Percentiles rank a stretch among this genome's conserved stretches.
These are phyloP conservation scores for Sebastes minor DNA, from an alignment of 2,797 vertebrate species.

Conservation along the genomic window DNA sequence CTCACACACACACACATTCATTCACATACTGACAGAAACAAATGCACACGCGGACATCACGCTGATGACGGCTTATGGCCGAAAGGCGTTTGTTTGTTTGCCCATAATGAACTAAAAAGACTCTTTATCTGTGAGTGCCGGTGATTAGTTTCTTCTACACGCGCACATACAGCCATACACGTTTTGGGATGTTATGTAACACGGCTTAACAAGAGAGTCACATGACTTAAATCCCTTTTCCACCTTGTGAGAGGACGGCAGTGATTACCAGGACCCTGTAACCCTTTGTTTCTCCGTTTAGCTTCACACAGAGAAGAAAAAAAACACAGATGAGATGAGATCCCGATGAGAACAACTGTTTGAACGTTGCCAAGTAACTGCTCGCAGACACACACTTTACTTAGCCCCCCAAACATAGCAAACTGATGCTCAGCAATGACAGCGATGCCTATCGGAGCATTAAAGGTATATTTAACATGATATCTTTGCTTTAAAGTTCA, in stretches of 20 bases:
- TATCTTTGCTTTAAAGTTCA: slow-evolving; percentile 51
- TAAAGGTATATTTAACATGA: slow-evolving; percentile 51
- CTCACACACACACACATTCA: not conserved
- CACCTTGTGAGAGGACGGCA: slow-evolving; percentile 59
- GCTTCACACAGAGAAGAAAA: slow-evolving; percentile 34
- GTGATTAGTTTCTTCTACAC: too few relatives aligned
- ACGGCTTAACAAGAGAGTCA: slow-evolving; percentile 54
- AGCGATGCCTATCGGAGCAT: slow-evolving; percentile 40
- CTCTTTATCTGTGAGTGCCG: too few relatives aligned
- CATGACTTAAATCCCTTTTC: slow-evolving; percentile 76
- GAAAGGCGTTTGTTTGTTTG: too few relatives aligned
- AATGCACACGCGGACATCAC: not conserved
- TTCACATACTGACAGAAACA: slow-evolving; percentile 12
- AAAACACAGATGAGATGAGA: slow-evolving; percentile 33
- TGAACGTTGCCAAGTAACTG: slow-evolving; percentile 69
- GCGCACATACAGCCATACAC: not conserved
- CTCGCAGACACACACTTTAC: slow-evolving; percentile 56
- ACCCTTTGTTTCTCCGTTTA: slow-evolving; percentile 62
- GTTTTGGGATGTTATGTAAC: slow-evolving; percentile 65
- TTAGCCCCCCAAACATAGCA: slow-evolving; percentile 56
- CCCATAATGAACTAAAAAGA: too few relatives aligned
- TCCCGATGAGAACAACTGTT: slow-evolving; percentile 65
- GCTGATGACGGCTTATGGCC: too few relatives aligned
- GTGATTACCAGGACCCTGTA: slow-evolving; percentile 52
- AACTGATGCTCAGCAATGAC: slow-evolving; percentile 63